phyloP scores from a whole-genome alignment of 2,797 vertebrate genomes.

The Thunnus albacares region DNA sequence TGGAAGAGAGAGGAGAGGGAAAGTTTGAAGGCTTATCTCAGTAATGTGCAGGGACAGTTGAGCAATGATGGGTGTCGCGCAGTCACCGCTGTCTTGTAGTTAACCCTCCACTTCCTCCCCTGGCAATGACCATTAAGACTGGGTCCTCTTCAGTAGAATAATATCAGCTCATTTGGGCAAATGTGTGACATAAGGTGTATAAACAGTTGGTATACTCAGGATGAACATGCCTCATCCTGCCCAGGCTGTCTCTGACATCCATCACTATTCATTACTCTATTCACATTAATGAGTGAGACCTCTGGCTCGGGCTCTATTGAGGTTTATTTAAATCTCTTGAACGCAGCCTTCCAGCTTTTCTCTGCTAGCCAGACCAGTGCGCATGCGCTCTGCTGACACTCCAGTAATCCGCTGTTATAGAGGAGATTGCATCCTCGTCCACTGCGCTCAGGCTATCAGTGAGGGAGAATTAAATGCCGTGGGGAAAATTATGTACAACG shows the following conservation, averaged over 20 bases:
- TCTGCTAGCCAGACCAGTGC: conserved; percentile 61
- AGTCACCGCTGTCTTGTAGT: conserved; percentile 63
- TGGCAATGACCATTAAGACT: background rate
- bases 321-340: conserved; percentile 76
- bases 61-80: conserved; percentile 70
- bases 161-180: background rate
- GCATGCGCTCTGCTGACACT: conserved; percentile 86
- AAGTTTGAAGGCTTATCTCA: conserved; percentile 75
- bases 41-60: conserved; percentile 80
- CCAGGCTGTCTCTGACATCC: background rate
- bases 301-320: conserved; percentile 41
- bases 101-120: conserved; percentile 61
- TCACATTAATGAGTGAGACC: conserved; percentile 55
- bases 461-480: conserved; percentile 62
- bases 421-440: conserved; percentile 79
- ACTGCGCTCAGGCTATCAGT: conserved; percentile 65
- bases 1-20: conserved; percentile 63
- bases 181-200: background rate
- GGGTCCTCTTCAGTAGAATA: background rate
- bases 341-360: conserved; percentile 69
- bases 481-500: conserved; percentile 16
- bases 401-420: conserved; percentile 82
- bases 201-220: background rate
- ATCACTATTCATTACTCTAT: conserved; percentile 22
- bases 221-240: background rate